These are phyloP conservation scores for Apostichopus japonicus DNA, from an alignment of 35 echinoderm and acorn worm genomes.

Conservation along the genomic window DNA sequence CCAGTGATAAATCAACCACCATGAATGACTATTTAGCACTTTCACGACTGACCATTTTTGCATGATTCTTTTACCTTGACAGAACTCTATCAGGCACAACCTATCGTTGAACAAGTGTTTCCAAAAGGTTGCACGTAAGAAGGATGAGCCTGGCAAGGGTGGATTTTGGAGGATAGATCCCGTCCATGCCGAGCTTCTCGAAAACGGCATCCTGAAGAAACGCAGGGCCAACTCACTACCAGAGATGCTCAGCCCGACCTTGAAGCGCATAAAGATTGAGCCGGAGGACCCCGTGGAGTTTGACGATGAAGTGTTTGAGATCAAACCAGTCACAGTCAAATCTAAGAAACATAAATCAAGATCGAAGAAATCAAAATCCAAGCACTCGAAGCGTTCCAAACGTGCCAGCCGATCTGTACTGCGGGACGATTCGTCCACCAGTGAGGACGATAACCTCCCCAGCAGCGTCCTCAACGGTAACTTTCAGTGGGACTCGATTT, in stretches of 20 bases:
- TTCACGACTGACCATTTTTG: no score
- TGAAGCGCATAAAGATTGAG: slow-evolving; percentile 84
- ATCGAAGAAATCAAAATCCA: slow-evolving; percentile 42
- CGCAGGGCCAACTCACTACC: slow-evolving; percentile 66
- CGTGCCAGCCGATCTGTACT: not conserved
- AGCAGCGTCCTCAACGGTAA: slow-evolving; percentile 78
- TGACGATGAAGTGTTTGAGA: slow-evolving; percentile 49
- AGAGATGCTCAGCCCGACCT: slow-evolving; percentile 18
- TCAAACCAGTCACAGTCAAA: slow-evolving; percentile 59
- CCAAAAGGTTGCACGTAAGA: slow-evolving; percentile 90
- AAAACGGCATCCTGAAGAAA: slow-evolving; percentile 97
- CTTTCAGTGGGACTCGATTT: slow-evolving; percentile 84
- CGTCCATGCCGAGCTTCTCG: slow-evolving; percentile 89
- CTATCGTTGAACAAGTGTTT: slow-evolving; percentile 99
- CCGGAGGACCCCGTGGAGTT: slow-evolving; percentile 38
- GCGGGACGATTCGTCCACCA: slow-evolving; percentile 35
- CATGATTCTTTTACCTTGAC: not conserved
- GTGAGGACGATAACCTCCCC: slow-evolving; percentile 78
- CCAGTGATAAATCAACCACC: no score
- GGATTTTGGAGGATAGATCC: slow-evolving; percentile 99
- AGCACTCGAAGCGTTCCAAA: slow-evolving; percentile 54
- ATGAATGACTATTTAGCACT: no score
- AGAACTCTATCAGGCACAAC: slow-evolving; percentile 98
- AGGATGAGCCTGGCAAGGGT: slow-evolving; percentile 99
- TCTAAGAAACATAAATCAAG: slow-evolving; percentile 68